A percentile compares a stretch with the other conserved stretches of the same genome.
Conservation (phyloP, 2,888 invertebrate genomes). For the Aradus depressus region DNA sequence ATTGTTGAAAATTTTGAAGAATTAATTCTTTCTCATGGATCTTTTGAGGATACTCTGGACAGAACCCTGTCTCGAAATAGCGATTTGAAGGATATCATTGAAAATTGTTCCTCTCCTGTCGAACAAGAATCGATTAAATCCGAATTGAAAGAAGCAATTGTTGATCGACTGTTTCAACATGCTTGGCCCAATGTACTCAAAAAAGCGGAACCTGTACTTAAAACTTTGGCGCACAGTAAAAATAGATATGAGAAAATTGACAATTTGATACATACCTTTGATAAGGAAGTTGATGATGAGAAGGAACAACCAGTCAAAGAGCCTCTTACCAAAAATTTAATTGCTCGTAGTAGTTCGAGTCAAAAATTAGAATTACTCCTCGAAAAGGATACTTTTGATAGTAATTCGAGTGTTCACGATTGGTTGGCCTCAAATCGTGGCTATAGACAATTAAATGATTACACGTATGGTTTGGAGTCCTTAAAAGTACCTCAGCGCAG, state of each 20-base stretch:
- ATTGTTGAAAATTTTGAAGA: conserved; percentile 17
- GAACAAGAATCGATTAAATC: conserved; percentile 17
- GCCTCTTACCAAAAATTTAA: not conserved
- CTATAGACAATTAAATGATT: not conserved
- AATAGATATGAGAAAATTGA: too few species aligned
- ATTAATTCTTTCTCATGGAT: conserved; percentile 17
- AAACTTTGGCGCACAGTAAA: too few species aligned
- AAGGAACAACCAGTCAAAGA: too few species aligned
- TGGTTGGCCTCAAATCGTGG: conserved; percentile 8
- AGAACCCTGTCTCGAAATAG: not conserved
- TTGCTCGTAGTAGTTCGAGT: conserved; percentile 9
- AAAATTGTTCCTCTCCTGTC: not conserved
- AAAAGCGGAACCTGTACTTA: conserved; percentile 22
- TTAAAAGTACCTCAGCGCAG: not conserved
- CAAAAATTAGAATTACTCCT: conserved; percentile 4
- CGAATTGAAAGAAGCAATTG: conserved; percentile 21
- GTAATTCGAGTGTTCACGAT: not conserved
- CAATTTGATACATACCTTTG: too few species aligned
- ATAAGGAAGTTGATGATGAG: too few species aligned
- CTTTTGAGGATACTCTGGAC: not conserved
- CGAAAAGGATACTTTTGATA: not conserved
- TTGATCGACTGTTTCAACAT: conserved; percentile 22
- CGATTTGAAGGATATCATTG: conserved; percentile 6
- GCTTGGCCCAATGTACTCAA: conserved; percentile 24
- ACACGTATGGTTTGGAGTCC: not conserved